phyloP scores from a whole-genome alignment of 2,797 vertebrate species.

The Spheniscus humboldti region DNA sequence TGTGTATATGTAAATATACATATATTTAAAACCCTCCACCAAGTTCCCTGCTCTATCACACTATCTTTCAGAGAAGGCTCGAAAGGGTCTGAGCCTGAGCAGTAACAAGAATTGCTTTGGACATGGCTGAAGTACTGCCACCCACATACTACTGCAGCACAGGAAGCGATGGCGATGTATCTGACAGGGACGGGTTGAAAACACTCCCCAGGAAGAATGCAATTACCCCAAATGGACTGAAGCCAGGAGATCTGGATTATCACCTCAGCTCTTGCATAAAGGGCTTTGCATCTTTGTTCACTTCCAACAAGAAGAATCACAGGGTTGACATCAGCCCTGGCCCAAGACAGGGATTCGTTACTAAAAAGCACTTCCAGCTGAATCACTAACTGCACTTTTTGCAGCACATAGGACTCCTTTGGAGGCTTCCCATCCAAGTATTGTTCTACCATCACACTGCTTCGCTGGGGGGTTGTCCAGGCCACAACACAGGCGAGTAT shows the following conservation, averaged over 20 bases:
- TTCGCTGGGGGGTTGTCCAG: neutral
- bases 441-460: neutral
- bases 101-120: slow-evolving; percentile 4
- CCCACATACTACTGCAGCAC: neutral
- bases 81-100: neutral
- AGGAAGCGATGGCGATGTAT: neutral
- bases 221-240: neutral
- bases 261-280: slow-evolving; percentile 15
- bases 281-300: neutral
- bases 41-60: neutral
- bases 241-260: slow-evolving; percentile 5
- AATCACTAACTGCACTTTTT: neutral
- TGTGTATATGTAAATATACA: neutral
- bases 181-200: neutral
- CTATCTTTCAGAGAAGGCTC: neutral
- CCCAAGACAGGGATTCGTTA: accelerated
- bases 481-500: neutral
- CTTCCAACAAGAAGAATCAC: neutral
- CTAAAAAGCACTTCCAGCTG: neutral
- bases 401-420: neutral
- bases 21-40: neutral
- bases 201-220: neutral
- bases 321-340: neutral
- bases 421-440: neutral
- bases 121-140: neutral